phyloP scores from a whole-genome alignment of 2,113 vertebrate genomes.

The Ciconia maguari region DNA sequence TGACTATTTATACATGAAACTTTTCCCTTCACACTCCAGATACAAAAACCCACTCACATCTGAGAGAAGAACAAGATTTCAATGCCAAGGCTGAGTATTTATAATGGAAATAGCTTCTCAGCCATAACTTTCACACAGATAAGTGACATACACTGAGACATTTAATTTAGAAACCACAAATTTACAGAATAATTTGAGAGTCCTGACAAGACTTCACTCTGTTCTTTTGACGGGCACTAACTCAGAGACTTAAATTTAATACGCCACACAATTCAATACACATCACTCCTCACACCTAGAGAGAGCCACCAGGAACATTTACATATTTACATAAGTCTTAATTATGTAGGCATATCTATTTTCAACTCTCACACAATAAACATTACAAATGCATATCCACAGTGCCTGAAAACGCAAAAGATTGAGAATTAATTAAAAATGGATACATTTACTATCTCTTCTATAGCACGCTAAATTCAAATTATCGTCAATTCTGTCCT shows the following conservation, averaged over 20 bases:
- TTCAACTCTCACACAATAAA: constrained; percentile 5
- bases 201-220: constrained; percentile 6
- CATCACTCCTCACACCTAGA: background rate
- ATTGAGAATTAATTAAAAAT: background rate
- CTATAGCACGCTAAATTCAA: background rate
- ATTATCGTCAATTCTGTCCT: background rate
- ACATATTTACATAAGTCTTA: constrained; percentile 24
- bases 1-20: background rate
- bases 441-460: background rate
- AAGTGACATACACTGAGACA: background rate
- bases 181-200: background rate
- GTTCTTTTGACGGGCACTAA: background rate
- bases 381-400: background rate
- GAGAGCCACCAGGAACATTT: background rate
- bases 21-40: constrained; percentile 20
- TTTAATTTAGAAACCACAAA: constrained; percentile 3
- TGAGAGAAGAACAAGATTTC: background rate
- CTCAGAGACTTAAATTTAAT: background rate
- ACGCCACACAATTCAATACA: background rate
- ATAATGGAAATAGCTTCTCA: background rate
- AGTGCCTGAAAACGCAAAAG: background rate
- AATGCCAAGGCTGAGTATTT: constrained; percentile 7
- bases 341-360: constrained; percentile 22
- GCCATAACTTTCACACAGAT: background rate
- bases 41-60: constrained; percentile 20